These are phyloP conservation scores for Thermophis baileyi DNA, from an alignment of 2,113 vertebrate genomes.

Conservation along the genomic window DNA sequence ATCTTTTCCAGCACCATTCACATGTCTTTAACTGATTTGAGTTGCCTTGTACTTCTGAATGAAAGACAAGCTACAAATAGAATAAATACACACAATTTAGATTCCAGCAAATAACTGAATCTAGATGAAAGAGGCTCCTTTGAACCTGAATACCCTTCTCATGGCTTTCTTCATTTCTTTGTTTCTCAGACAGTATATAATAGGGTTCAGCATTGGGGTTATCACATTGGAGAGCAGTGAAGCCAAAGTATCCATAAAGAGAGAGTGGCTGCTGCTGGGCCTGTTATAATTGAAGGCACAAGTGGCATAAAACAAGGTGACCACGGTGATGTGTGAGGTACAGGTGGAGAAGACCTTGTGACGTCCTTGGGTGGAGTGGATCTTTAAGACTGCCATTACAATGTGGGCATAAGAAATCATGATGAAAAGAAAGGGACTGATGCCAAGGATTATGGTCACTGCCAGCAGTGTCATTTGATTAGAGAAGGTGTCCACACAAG, in stretches of 20 bases:
- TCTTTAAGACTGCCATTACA: neutral
- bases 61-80: neutral
- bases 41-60: neutral
- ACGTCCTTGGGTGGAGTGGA: neutral
- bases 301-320: conserved; percentile 36
- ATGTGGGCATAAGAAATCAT: conserved; percentile 24
- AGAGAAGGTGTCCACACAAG: conserved; percentile 26
- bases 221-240: conserved; percentile 30
- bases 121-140: neutral
- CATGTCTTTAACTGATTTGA: neutral
- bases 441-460: neutral
- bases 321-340: conserved; percentile 26
- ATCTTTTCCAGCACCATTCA: neutral
- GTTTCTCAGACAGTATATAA: conserved; percentile 44
- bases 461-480: neutral
- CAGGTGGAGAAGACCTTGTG: conserved; percentile 38
- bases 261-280: neutral
- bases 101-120: neutral
- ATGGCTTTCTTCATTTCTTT: conserved; percentile 37
- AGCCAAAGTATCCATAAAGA: neutral
- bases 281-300: conserved; percentile 29
- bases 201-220: conserved; percentile 29
- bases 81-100: neutral
- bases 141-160: neutral
- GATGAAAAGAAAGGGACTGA: conserved; percentile 30